A percentile compares a stretch with the other conserved stretches of the same genome.
phyloP scores from a whole-genome alignment of 2,797 vertebrate species.

The Ctenopoma multispine region DNA sequence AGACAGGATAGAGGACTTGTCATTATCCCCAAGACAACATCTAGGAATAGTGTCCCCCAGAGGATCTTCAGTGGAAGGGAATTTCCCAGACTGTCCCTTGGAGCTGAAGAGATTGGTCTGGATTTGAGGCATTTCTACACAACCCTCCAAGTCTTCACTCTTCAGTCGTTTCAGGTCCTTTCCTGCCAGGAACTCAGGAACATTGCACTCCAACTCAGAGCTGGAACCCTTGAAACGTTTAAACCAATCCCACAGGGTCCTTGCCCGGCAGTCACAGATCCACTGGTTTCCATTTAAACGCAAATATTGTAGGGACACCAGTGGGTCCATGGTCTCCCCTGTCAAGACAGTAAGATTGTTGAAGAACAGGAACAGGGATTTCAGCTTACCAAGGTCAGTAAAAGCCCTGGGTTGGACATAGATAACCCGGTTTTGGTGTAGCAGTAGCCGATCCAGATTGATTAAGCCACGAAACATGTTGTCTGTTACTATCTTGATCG shows the following conservation, averaged over 20 bases:
- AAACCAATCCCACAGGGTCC: slow-evolving; percentile 97
- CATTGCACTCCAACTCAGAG: slow-evolving; percentile 92
- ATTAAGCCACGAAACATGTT: slow-evolving; percentile 93
- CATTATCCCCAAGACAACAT: slow-evolving; percentile 92
- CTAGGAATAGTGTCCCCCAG: slow-evolving; percentile 83
- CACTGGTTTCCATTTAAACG: slow-evolving; percentile 97
- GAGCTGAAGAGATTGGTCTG: slow-evolving; percentile 88
- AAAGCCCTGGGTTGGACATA: slow-evolving; percentile 91
- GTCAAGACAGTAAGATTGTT: slow-evolving; percentile 95
- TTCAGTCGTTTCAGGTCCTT: slow-evolving; percentile 93
- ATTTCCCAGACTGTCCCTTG: slow-evolving; percentile 86
- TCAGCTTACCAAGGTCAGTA: slow-evolving; percentile 91
- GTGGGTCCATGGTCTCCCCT: slow-evolving; percentile 90
- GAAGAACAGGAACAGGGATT: slow-evolving; percentile 95
- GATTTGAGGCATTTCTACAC: slow-evolving; percentile 87
- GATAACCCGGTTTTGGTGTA: slow-evolving; percentile 94
- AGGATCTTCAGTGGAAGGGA: slow-evolving; percentile 84
- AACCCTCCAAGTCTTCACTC: slow-evolving; percentile 90
- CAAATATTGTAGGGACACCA: slow-evolving; percentile 94
- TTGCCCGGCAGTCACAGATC: slow-evolving; percentile 97
- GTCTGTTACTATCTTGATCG: slow-evolving; percentile 93
- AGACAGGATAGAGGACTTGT: slow-evolving; percentile 94
- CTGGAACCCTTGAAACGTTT: slow-evolving; percentile 97
- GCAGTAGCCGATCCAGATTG: slow-evolving; percentile 93
- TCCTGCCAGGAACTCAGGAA: slow-evolving; percentile 87